Percentiles rank a stretch among this genome's conserved stretches.
Evolutionary conservation across 1,140 invertebrate genomes (phyloP).

Genomic region (Scaptomyza montana): DNA sequence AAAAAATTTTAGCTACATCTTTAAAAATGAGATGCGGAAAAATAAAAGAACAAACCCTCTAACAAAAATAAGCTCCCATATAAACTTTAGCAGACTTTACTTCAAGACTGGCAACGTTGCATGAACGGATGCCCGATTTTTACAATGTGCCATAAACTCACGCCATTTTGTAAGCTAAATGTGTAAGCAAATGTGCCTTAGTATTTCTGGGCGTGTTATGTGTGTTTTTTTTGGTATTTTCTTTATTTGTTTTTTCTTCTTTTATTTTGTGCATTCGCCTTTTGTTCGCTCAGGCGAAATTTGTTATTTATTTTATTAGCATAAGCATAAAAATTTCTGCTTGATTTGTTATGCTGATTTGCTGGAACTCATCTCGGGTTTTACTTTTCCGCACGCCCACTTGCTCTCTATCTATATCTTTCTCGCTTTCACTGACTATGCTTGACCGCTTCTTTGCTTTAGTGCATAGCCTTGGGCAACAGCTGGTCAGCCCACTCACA

Average conservation of each 20-base stretch:
- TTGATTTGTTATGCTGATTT: slow-evolving; percentile 81
- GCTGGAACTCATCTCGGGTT: slow-evolving; percentile 46
- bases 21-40: no score
- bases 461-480: slow-evolving; percentile 56
- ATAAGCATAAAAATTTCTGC: slow-evolving; percentile 76
- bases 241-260: neutral
- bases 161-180: slow-evolving; percentile 32
- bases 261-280: slow-evolving; percentile 31
- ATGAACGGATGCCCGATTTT: slow-evolving; percentile 17
- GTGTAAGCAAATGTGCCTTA: slow-evolving; percentile 14
- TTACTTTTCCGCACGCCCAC: slow-evolving; percentile 27
- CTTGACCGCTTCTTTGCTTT: slow-evolving; percentile 31
- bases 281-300: slow-evolving; percentile 66
- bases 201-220: neutral
- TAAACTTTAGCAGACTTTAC: slow-evolving; percentile 34
- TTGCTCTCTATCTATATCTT: slow-evolving; percentile 9
- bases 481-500: slow-evolving; percentile 52
- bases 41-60: no score
- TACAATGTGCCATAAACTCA: slow-evolving; percentile 64
- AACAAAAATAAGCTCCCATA: slow-evolving; percentile 3
- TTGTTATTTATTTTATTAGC: slow-evolving; percentile 82
- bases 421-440: slow-evolving; percentile 30
- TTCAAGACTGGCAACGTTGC: slow-evolving; percentile 64
- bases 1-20: no score
- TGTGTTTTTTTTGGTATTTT: slow-evolving; percentile 2